Evolutionary conservation across 2,888 invertebrate genomes (phyloP).

Genomic region (Stictocephala bisonia): DNA sequence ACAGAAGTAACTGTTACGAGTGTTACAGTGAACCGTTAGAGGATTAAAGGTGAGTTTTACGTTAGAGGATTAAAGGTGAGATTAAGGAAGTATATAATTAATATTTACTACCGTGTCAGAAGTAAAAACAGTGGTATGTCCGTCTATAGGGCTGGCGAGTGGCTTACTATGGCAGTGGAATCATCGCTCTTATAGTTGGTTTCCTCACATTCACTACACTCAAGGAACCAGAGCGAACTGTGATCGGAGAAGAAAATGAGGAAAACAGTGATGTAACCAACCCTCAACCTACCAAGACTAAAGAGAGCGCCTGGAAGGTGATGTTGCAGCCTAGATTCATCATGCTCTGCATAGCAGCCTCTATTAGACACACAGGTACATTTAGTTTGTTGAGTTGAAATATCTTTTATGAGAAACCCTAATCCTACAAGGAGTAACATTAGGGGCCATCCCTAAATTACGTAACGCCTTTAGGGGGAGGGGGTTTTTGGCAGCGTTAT

Average conservation of each 20-base stretch:
- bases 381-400: neutral
- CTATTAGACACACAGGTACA: slow-evolving; percentile 85
- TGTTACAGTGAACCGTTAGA: no score
- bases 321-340: slow-evolving; percentile 82
- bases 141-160: slow-evolving; percentile 85
- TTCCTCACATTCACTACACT: slow-evolving; percentile 79
- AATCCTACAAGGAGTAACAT: no score
- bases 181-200: slow-evolving; percentile 79
- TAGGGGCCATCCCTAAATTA: no score
- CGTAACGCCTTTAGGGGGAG: no score
- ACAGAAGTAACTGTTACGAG: no score
- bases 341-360: slow-evolving; percentile 85
- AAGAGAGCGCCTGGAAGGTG: slow-evolving; percentile 77
- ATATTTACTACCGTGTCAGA: no score
- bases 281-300: slow-evolving; percentile 60
- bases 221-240: slow-evolving; percentile 79
- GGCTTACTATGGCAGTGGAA: slow-evolving; percentile 83
- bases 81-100: no score
- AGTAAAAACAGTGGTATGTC: no score
- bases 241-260: slow-evolving; percentile 75
- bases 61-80: no score
- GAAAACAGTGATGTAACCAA: slow-evolving; percentile 63
- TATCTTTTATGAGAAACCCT: no score
- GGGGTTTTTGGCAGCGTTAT: no score
- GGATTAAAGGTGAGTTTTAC: no score